A percentile compares a stretch with the other conserved stretches of the same genome.
phyloP scores from a whole-genome alignment of 2,113 vertebrate species.

The Vireo altiloquus region DNA sequence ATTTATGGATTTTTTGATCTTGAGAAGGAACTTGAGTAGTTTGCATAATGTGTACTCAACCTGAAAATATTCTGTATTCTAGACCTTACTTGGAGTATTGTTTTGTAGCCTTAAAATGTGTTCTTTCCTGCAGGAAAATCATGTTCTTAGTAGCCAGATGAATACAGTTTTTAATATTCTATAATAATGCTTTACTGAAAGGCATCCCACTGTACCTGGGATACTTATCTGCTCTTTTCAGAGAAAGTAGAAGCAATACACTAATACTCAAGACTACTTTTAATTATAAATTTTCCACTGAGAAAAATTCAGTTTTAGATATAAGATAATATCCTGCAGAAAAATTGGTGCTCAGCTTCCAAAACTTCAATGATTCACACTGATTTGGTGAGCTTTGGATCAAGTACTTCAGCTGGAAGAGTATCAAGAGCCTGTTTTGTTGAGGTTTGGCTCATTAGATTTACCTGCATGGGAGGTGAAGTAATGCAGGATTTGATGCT shows the following conservation, averaged over 20 bases:
- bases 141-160: neutral
- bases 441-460: neutral
- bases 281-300: neutral
- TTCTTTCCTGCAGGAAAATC: neutral
- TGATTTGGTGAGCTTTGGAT: neutral
- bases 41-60: neutral
- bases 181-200: neutral
- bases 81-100: neutral
- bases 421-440: neutral
- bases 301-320: neutral
- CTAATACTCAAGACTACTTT: neutral
- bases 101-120: neutral
- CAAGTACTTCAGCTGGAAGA: neutral
- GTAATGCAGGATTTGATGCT: neutral
- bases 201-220: neutral
- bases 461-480: neutral
- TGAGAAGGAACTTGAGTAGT: neutral
- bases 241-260: neutral
- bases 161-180: neutral
- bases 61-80: neutral
- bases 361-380: neutral
- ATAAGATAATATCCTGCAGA: neutral
- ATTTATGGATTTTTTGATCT: constrained; percentile 18
- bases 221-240: neutral
- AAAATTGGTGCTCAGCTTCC: neutral